A percentile compares a stretch with the other conserved stretches of the same genome.
Conservation (phyloP, 1,140 invertebrate genomes). For the Mamestra configurata region DNA sequence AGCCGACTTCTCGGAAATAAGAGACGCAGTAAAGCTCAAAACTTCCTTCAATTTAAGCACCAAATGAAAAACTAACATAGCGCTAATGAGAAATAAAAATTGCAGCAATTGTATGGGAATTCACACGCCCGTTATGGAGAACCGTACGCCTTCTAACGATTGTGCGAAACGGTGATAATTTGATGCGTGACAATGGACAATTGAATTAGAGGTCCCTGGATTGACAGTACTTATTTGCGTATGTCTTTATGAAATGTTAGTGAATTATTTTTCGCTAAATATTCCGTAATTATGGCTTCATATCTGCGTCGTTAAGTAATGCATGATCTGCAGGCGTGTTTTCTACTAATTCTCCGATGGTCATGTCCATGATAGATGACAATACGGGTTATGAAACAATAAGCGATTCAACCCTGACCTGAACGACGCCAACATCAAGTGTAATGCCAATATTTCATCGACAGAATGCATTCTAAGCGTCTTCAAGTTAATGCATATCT, state of each 20-base stretch:
- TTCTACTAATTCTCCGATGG: conserved; percentile 4
- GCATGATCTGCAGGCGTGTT: neutral
- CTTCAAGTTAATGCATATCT: neutral
- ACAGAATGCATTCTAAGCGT: conserved; percentile 18
- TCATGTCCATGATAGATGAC: conserved; percentile 4
- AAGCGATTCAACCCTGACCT: conserved; percentile 8
- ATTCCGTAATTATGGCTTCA: neutral
- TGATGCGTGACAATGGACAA: conserved; percentile 23
- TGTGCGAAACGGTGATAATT: conserved; percentile 23
- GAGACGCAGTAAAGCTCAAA: neutral
- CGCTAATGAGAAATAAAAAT: conserved; percentile 9
- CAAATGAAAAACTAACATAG: conserved; percentile 5
- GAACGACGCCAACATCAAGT: neutral
- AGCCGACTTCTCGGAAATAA: neutral
- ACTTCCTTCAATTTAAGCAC: neutral
- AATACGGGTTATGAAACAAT: conserved; percentile 5
- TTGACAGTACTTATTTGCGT: conserved; percentile 1
- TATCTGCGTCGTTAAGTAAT: neutral
- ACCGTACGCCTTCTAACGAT: conserved; percentile 16
- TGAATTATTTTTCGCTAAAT: neutral
- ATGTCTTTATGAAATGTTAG: conserved; percentile 10
- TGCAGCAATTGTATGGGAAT: conserved; percentile 4
- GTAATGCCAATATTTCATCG: conserved; percentile 15
- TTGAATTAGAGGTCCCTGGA: neutral
- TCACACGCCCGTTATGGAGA: conserved; percentile 6